phyloP scores from a whole-genome alignment of 1,140 invertebrate species.

The Cyclina sinensis region DNA sequence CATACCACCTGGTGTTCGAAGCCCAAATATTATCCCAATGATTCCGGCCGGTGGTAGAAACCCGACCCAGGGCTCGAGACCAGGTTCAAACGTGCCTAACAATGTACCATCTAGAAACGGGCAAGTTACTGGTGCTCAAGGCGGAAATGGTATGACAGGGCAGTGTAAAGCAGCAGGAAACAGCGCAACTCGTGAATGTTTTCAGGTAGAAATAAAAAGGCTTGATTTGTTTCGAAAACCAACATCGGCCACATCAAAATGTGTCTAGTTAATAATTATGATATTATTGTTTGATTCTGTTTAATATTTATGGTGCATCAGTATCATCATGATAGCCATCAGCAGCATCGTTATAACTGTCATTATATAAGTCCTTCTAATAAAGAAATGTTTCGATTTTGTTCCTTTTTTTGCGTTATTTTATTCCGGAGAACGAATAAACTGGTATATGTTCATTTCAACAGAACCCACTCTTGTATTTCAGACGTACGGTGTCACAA shows the following conservation, averaged over 20 bases:
- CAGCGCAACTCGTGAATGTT: neutral
- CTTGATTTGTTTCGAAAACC: neutral
- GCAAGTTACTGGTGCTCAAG: neutral
- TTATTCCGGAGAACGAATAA: no score
- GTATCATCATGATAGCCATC: no score
- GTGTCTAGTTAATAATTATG: no score
- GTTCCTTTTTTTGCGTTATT: no score
- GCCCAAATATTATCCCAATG: neutral
- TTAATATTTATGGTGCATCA: no score
- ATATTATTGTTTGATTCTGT: no score
- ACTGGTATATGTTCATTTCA: no score
- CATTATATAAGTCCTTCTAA: no score
- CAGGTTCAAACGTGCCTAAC: neutral
- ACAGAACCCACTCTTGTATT: neutral
- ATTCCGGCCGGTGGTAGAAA: neutral
- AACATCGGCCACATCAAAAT: no score
- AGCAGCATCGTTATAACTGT: no score
- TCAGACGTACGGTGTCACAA: neutral
- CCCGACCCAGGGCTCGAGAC: neutral
- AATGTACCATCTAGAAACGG: neutral
- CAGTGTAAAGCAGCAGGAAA: neutral
- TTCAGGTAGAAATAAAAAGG: conserved; percentile 10
- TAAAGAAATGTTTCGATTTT: no score
- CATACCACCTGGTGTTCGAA: neutral
- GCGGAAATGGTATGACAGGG: neutral